A percentile compares a stretch with the other conserved stretches of the same genome.
These are phyloP conservation scores for Malurus alboscapulatus DNA, from an alignment of 2,113 vertebrate species.

Conservation along the genomic window DNA sequence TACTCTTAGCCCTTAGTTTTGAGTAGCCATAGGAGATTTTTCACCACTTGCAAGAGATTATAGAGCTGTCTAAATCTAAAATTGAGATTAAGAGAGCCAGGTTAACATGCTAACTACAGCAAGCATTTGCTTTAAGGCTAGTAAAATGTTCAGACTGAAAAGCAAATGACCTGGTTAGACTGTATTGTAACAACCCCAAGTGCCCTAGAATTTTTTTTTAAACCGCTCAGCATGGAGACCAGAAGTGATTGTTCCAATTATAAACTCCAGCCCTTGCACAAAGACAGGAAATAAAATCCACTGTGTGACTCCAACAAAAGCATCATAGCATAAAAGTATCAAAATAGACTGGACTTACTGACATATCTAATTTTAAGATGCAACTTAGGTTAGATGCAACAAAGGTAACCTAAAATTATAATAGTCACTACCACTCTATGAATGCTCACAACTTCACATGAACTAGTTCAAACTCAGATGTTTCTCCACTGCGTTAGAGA, in stretches of 20 bases:
- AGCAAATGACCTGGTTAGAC: background rate
- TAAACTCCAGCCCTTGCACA: background rate
- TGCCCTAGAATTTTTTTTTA: background rate
- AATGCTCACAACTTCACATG: background rate
- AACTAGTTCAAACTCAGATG: background rate
- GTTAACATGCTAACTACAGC: background rate
- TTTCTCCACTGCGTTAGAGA: background rate
- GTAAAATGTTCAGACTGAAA: background rate
- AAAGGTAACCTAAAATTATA: background rate
- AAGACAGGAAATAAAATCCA: background rate
- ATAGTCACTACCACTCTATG: background rate
- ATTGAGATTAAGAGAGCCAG: background rate
- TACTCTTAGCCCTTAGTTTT: background rate
- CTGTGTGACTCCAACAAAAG: background rate
- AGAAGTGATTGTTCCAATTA: background rate
- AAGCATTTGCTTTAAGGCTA: background rate
- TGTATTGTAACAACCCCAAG: background rate
- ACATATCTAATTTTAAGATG: background rate
- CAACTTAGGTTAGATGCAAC: background rate
- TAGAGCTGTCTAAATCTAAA: background rate
- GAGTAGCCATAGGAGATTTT: background rate
- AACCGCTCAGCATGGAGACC: background rate
- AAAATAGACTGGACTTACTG: background rate
- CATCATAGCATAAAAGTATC: background rate
- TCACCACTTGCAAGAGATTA: background rate